These are phyloP conservation scores for Danio jaintianensis DNA, from an alignment of 2,797 vertebrate species.

Conservation along the genomic window DNA sequence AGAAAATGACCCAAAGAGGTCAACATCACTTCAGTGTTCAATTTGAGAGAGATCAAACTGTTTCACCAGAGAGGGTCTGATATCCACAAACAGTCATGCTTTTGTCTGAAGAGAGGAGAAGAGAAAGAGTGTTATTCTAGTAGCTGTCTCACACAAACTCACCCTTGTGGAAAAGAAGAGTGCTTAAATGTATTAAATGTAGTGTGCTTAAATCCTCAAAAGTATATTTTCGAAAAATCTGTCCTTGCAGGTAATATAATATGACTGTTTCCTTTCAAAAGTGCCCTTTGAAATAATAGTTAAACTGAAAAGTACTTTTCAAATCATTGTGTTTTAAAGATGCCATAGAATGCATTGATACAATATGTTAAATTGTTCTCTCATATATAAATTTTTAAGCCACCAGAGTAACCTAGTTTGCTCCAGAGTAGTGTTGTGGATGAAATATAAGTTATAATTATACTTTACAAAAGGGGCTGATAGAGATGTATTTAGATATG, in stretches of 20 bases:
- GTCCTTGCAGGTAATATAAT: not conserved
- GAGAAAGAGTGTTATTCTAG: not conserved
- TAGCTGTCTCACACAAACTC: not conserved
- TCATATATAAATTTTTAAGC: too few relatives aligned
- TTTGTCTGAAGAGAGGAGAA: conserved; percentile 2
- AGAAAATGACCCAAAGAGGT: conserved; percentile 34
- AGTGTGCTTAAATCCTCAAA: not conserved
- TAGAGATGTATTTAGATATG: too few relatives aligned
- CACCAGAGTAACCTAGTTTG: too few relatives aligned
- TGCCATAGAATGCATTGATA: too few relatives aligned
- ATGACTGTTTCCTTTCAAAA: not conserved
- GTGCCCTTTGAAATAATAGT: not conserved
- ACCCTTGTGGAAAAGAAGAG: not conserved
- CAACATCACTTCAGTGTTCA: conserved; percentile 38
- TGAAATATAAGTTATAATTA: too few relatives aligned
- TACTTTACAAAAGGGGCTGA: too few relatives aligned
- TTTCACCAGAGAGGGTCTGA: conserved; percentile 20
- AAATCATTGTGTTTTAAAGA: not conserved
- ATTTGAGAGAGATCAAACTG: conserved; percentile 23
- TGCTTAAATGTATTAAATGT: not conserved
- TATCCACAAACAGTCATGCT: not conserved
- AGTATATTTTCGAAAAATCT: not conserved
- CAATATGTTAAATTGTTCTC: too few relatives aligned
- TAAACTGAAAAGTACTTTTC: not conserved
- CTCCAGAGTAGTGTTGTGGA: too few relatives aligned